phyloP scores from a whole-genome alignment of 2,113 vertebrate species.

The Gorilla gorilla region DNA sequence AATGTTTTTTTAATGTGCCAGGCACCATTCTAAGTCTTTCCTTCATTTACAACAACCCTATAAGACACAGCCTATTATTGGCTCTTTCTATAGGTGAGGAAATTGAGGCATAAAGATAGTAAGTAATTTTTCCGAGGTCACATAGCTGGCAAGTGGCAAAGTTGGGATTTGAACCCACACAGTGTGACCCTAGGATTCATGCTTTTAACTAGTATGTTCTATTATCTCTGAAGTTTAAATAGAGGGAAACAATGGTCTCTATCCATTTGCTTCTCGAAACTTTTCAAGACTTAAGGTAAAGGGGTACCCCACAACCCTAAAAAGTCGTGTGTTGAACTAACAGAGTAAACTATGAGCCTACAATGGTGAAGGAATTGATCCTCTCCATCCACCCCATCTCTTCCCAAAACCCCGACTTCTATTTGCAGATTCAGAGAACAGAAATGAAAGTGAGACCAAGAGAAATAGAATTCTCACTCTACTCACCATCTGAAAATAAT shows the following conservation, averaged over 20 bases:
- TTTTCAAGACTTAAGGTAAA: not conserved
- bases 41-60: not conserved
- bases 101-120: not conserved
- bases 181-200: not conserved
- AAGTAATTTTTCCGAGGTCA: not conserved
- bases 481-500: constrained; percentile 28
- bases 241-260: not conserved
- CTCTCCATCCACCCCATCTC: fast-evolving
- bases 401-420: not conserved
- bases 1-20: not conserved
- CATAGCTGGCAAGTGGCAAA: not conserved
- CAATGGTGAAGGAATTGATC: not conserved
- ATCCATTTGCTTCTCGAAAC: not conserved
- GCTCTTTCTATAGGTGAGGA: not conserved
- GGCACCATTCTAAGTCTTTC: not conserved
- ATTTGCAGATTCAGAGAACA: not conserved
- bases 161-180: not conserved
- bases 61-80: not conserved
- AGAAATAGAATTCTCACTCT: not conserved
- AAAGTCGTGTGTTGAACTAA: not conserved
- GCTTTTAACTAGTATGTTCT: not conserved
- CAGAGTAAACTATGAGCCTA: not conserved
- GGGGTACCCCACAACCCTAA: not conserved
- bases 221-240: not conserved
- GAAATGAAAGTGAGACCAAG: not conserved